Percentiles rank a stretch among this genome's conserved stretches.
These are phyloP conservation scores for Andrena camellia DNA, from an alignment of 2,888 invertebrate species.

Conservation along the genomic window DNA sequence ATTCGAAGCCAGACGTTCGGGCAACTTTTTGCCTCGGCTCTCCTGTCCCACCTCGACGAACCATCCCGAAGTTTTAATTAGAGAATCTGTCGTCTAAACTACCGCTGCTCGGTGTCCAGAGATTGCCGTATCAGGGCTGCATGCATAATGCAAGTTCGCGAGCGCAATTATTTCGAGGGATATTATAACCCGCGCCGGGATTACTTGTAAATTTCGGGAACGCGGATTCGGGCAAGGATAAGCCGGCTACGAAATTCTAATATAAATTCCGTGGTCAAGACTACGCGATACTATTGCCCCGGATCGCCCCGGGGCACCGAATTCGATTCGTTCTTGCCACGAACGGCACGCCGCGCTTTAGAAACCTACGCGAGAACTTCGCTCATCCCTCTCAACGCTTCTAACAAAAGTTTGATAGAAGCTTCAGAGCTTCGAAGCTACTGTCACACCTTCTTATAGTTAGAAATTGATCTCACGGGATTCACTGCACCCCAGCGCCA, in stretches of 20 bases:
- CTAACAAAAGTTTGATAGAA: no score
- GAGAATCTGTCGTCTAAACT: neutral
- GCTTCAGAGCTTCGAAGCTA: no score
- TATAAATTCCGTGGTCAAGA: conserved; percentile 18
- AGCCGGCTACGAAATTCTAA: conserved; percentile 27
- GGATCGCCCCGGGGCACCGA: neutral
- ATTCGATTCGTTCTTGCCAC: neutral
- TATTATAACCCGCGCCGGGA: neutral
- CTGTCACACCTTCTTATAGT: no score
- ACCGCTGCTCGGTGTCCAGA: neutral
- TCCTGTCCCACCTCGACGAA: no score
- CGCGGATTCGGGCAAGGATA: neutral
- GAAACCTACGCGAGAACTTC: neutral
- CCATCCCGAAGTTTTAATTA: conserved; percentile 21
- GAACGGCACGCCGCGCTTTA: neutral
- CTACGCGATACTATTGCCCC: neutral
- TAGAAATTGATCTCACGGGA: no score
- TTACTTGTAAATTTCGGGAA: conserved; percentile 30
- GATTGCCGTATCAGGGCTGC: neutral
- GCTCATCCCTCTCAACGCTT: no score
- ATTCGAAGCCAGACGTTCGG: neutral
- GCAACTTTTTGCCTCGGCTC: neutral
- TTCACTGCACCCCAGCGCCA: no score
- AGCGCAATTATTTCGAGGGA: conserved; percentile 1
- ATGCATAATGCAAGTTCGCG: conserved; percentile 4